Evolutionary conservation across 2,113 vertebrate species (phyloP).

Genomic region (Taxidea taxus): DNA sequence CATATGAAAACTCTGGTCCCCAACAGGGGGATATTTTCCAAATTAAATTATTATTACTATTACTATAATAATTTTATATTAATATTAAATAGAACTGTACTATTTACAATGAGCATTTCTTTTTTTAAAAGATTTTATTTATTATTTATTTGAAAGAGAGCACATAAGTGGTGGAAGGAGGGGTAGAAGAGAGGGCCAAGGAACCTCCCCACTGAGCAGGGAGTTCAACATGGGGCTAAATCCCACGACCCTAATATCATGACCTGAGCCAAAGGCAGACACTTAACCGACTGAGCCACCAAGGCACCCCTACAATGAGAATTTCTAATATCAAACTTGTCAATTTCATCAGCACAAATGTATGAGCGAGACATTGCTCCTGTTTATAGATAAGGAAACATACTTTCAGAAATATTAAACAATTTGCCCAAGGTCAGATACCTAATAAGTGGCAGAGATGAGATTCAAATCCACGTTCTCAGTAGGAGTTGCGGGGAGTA

Average conservation of each 20-base stretch:
- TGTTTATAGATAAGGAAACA: neutral
- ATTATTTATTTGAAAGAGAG: neutral
- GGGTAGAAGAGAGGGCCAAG: neutral
- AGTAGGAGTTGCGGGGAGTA: rapidly evolving
- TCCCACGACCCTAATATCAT: neutral
- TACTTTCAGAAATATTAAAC: neutral
- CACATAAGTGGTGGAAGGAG: neutral
- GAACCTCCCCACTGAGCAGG: neutral
- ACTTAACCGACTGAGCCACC: neutral
- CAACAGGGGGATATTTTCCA: neutral
- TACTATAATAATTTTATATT: neutral
- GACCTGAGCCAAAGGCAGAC: neutral
- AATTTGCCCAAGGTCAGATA: neutral
- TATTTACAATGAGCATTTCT: neutral
- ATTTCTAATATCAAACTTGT: neutral
- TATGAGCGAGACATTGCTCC: neutral
- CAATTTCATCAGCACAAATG: neutral
- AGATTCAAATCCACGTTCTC: neutral
- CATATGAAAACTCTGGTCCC: neutral
- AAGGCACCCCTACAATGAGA: neutral
- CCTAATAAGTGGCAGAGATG: neutral
- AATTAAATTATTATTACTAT: neutral
- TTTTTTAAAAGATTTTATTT: neutral
- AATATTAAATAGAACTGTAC: neutral
- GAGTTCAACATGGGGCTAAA: neutral